Evolutionary conservation across 2,888 invertebrate species (phyloP).

Genomic region (Ethmia dodecea): DNA sequence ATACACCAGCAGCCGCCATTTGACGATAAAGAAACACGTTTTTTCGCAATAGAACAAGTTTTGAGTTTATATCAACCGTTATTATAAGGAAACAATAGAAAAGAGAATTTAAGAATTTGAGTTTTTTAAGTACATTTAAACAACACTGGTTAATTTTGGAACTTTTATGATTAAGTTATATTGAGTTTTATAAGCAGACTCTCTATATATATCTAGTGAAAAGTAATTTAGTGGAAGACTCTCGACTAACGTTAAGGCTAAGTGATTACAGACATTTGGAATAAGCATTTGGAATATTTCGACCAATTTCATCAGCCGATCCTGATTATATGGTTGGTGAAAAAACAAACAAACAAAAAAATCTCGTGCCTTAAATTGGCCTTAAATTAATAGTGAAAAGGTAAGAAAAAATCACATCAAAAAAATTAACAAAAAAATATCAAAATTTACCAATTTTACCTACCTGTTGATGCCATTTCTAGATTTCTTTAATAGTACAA

Average conservation of each 20-base stretch:
- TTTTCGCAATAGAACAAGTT: constrained; percentile 80
- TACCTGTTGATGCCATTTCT: constrained; percentile 71
- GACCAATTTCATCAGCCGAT: constrained; percentile 71
- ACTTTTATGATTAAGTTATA: constrained; percentile 67
- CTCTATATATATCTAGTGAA: constrained; percentile 69
- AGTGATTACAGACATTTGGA: constrained; percentile 67
- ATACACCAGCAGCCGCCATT: constrained; percentile 69
- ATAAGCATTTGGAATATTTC: constrained; percentile 58
- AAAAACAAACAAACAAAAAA: constrained; percentile 49
- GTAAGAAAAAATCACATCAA: constrained; percentile 65
- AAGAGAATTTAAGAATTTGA: constrained; percentile 71
- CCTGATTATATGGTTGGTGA: constrained; percentile 61
- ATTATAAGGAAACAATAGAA: constrained; percentile 77
- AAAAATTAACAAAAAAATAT: constrained; percentile 49
- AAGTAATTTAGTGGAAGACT: constrained; percentile 71
- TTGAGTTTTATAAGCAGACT: constrained; percentile 73
- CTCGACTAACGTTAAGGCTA: constrained; percentile 68
- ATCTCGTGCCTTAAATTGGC: constrained; percentile 77
- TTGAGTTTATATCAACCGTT: constrained; percentile 78
- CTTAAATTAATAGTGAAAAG: constrained; percentile 75
- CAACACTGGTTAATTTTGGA: constrained; percentile 78
- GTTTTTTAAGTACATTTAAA: constrained; percentile 76
- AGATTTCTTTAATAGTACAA: constrained; percentile 77
- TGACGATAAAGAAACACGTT: constrained; percentile 78
- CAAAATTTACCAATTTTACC: constrained; percentile 71